Percentiles rank a stretch among this genome's conserved stretches.
Evolutionary conservation across 2,888 invertebrate species (phyloP).

Genomic region (Luffia ferchaultella): DNA sequence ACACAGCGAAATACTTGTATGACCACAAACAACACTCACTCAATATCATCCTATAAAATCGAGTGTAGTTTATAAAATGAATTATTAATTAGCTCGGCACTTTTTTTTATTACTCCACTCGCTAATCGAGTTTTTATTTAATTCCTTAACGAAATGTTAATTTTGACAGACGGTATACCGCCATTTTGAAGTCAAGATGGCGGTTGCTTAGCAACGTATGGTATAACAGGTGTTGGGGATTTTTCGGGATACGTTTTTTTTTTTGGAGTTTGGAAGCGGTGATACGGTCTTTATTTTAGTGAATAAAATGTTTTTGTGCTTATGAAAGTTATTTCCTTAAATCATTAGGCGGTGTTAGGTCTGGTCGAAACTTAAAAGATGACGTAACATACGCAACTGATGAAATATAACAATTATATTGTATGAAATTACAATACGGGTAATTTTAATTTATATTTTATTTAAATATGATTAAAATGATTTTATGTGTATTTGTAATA

Average conservation of each 20-base stretch:
- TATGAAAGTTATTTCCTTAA: no score
- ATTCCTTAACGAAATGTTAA: conserved; percentile 34
- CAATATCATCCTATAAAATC: conserved; percentile 1
- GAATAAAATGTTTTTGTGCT: no score
- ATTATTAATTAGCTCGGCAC: conserved; percentile 1
- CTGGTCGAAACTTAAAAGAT: no score
- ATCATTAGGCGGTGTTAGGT: no score
- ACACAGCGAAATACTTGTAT: no score
- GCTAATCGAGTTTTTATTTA: conserved; percentile 8
- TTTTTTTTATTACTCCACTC: conserved; percentile 2
- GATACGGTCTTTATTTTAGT: conserved; percentile 33
- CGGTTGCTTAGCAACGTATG: conserved; percentile 38
- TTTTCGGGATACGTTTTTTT: conserved; percentile 23
- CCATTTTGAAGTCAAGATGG: conserved; percentile 42
- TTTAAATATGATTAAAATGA: no score
- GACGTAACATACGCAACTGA: no score
- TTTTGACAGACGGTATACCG: conserved; percentile 54
- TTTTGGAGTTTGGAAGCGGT: conserved; percentile 31
- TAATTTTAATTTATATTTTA: no score
- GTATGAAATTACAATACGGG: background rate
- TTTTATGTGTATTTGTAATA: no score
- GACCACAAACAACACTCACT: no score
- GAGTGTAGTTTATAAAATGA: conserved; percentile 1
- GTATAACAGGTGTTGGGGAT: conserved; percentile 51
- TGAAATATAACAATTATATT: background rate